Evolutionary conservation across 1,140 invertebrate species (phyloP).

Genomic region (Cotesia typhae): DNA sequence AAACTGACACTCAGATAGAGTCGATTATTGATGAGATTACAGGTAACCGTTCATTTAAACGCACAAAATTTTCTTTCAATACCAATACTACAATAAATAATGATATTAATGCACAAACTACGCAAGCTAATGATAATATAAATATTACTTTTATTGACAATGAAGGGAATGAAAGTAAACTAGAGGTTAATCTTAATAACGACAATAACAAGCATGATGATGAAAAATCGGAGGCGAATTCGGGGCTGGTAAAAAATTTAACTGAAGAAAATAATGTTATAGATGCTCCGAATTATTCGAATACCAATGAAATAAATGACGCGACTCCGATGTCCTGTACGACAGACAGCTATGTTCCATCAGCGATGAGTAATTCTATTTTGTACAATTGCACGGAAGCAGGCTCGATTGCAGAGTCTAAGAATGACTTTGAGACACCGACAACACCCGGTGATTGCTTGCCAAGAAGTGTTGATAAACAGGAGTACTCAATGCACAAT

Average conservation of each 20-base stretch:
- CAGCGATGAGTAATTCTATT: constrained; percentile 49
- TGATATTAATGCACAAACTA: constrained; percentile 50
- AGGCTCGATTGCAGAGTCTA: constrained; percentile 19
- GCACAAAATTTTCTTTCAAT: constrained; percentile 9
- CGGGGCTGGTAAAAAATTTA: neutral
- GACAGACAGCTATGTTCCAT: constrained; percentile 56
- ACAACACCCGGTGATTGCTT: constrained; percentile 23
- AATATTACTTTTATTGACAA: constrained; percentile 36
- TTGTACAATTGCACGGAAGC: constrained; percentile 50
- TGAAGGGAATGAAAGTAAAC: constrained; percentile 28
- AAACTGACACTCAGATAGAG: constrained; percentile 5
- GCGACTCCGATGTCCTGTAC: constrained; percentile 62
- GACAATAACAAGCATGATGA: too few relatives aligned
- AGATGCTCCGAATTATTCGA: neutral
- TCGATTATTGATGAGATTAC: constrained; percentile 28
- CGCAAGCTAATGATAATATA: constrained; percentile 53
- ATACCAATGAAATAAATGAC: constrained; percentile 27
- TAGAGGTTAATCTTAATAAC: constrained; percentile 16
- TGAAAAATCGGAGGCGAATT: too few relatives aligned
- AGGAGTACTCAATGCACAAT: constrained; percentile 3
- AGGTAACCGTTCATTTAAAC: constrained; percentile 16
- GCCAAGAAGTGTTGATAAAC: neutral
- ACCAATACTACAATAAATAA: neutral
- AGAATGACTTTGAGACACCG: constrained; percentile 31
- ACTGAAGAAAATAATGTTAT: neutral